Conservation (phyloP, 2,113 vertebrate genomes). For the Neogobius melanostomus region DNA sequence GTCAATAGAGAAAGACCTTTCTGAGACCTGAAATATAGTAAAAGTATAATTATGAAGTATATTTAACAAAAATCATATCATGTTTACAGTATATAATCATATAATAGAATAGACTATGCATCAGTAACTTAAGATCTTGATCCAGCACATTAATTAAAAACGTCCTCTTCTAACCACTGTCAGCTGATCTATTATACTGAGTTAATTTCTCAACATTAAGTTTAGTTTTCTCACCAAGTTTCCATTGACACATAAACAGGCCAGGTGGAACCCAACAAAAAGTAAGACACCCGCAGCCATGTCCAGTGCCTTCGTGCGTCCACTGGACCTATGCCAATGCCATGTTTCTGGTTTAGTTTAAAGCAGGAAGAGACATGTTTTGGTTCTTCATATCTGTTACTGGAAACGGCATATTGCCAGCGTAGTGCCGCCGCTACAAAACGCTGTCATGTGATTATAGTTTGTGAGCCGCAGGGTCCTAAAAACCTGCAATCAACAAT, state of each 20-base stretch:
- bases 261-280: conserved; percentile 25
- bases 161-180: neutral
- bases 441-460: conserved; percentile 60
- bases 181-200: conserved; percentile 15
- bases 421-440: conserved; percentile 4
- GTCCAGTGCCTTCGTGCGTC: conserved; percentile 13
- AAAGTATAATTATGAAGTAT: neutral
- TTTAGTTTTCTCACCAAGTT: conserved; percentile 59
- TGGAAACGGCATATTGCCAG: neutral
- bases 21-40: conserved; percentile 52
- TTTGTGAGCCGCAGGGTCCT: conserved; percentile 53
- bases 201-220: neutral
- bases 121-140: too few species aligned
- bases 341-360: neutral
- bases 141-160: neutral
- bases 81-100: neutral
- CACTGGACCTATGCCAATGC: neutral
- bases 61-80: neutral
- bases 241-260: conserved; percentile 39
- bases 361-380: neutral
- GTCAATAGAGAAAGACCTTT: conserved; percentile 85
- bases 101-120: neutral
- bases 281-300: conserved; percentile 60
- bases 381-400: neutral
- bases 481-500: neutral